Evolutionary conservation across 1,140 invertebrate species (phyloP), one percentile per base, ranked within the genome.

Genomic region (Aplysia californica): DNA sequence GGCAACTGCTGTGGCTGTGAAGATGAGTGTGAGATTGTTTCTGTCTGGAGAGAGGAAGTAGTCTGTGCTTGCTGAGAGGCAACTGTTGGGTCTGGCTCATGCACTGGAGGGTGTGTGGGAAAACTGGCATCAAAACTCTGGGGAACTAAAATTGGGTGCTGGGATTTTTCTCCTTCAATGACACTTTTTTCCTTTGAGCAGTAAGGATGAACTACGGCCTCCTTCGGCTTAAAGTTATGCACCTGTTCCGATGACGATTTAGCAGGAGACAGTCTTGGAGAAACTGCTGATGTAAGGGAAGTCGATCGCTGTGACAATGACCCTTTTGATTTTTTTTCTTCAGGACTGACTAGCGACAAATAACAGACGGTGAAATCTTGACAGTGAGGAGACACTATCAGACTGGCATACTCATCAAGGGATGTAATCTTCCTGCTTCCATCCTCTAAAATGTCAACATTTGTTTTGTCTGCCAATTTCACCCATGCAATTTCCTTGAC

Each of bases 321-420:
- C 36, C 33, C 29, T 55, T 72, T 81, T 38, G 61, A 35, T 55
- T 64, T 76, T 21, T 56, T 72, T 38, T 39, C 33, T 5, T 85
- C 82, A 23, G 33, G n/a, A 64, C 85, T 84, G 29, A 84, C 65
- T 44, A 75, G 75, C n/a, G 83, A 83, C 3, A 85, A 74, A 76
- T 82, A 85, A 39, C 82, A 83, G 3, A 86, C 80, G 3, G 80
- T 86, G 71, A 86, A 85, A 39, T 86, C 85, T 50, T 82, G 82
- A 3, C 70, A 76, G 70, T 86, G 84, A 29, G 84, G 80, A 26
- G 84, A 83, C 2, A 86, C 71, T 21, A 83, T 73, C 21, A 86
- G 29, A 72, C 80, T 83, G 29, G 85, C 81, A 73, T 74, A 83
- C 36, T 84, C 81, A 77, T 85, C 83, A 55, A 69, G 55, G n/a